phyloP scores from a whole-genome alignment of 2,888 invertebrate species.

The Sarcophaga carnaria region DNA sequence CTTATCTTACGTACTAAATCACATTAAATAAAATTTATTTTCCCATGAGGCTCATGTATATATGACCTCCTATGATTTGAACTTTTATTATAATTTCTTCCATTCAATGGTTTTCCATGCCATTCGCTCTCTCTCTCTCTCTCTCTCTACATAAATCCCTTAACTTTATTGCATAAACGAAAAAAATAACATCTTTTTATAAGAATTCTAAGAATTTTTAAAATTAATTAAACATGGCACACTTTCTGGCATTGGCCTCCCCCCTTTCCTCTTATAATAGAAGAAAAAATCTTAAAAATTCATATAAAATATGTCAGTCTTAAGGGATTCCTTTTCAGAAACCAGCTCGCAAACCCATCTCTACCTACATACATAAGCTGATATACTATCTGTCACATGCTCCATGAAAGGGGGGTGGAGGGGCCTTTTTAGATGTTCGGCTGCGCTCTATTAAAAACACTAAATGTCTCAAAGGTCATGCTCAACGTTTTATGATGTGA shows the following conservation, averaged over 20 bases:
- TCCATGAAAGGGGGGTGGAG: too few relatives aligned
- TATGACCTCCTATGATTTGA: too few relatives aligned
- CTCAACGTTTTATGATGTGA: constrained; percentile 5
- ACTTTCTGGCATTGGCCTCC: constrained; percentile 5
- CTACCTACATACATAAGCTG: neutral
- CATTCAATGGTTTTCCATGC: too few relatives aligned
- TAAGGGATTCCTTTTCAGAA: constrained; percentile 34
- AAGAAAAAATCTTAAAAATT: neutral
- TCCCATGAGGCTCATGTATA: too few relatives aligned
- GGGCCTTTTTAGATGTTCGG: neutral
- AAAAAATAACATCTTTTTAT: neutral
- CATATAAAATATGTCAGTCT: constrained; percentile 51
- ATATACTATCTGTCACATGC: neutral
- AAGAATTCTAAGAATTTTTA: constrained; percentile 3
- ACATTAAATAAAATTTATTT: too few relatives aligned
- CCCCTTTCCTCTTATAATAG: neutral
- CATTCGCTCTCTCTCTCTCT: neutral
- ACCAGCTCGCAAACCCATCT: neutral
- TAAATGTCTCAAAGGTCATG: constrained; percentile 55
- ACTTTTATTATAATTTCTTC: too few relatives aligned
- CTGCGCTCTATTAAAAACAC: constrained; percentile 49
- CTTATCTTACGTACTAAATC: too few relatives aligned
- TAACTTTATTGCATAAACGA: neutral
- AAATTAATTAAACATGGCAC: constrained; percentile 20
- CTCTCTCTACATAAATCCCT: neutral